Conservation (phyloP, 1,140 invertebrate genomes). For the Aphelenchoides avenae region DNA sequence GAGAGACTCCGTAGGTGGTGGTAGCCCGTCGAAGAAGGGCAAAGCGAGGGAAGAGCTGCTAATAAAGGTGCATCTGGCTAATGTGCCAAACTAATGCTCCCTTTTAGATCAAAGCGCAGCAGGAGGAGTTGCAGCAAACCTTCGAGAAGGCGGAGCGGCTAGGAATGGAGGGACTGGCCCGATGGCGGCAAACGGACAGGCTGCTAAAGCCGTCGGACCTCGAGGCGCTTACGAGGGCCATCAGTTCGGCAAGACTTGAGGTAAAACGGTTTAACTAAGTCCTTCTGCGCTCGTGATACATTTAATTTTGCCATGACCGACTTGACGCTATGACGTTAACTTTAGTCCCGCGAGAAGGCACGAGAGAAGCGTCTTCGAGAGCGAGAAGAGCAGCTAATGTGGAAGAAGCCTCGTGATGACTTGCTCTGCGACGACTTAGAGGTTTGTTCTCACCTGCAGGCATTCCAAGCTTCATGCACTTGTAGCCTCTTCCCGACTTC, state of each 20-base stretch:
- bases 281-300: no score
- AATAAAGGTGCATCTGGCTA: no score
- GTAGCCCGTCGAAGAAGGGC: no score
- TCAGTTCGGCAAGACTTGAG: no score
- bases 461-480: background rate
- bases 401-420: constrained; percentile 27
- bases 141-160: constrained; percentile 22
- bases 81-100: no score
- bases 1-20: no score
- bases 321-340: no score
- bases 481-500: constrained; percentile 28
- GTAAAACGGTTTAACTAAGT: no score
- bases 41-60: no score
- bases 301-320: no score
- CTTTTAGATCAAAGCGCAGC: constrained; percentile 32
- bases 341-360: background rate
- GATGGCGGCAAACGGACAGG: constrained; percentile 11
- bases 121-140: constrained; percentile 14
- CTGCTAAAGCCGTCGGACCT: no score
- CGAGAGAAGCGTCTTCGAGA: constrained; percentile 17
- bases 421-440: constrained; percentile 33
- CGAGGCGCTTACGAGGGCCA: background rate
- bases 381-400: constrained; percentile 9
- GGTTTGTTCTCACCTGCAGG: background rate
- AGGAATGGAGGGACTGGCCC: constrained; percentile 20